Percentiles rank a stretch among this genome's conserved stretches.
These are phyloP conservation scores for Herpailurus yagouaroundi DNA, from an alignment of 2,113 vertebrate genomes.

Conservation along the genomic window DNA sequence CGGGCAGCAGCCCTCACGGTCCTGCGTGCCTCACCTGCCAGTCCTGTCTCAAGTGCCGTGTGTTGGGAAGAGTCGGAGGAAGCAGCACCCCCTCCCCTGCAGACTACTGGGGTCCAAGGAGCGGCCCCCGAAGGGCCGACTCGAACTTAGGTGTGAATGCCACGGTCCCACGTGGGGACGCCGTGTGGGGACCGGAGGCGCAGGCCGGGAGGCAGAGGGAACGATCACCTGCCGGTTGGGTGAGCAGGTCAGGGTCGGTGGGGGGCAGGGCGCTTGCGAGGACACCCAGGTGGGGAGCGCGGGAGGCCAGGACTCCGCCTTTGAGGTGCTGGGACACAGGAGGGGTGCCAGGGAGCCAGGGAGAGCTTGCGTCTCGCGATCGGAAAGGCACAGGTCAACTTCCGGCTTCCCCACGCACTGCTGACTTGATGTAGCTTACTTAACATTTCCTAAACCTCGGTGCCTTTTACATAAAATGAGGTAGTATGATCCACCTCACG, in stretches of 20 bases:
- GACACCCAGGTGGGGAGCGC: rapidly evolving
- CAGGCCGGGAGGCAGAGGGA: no score
- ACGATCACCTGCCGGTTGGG: neutral
- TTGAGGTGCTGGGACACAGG: neutral
- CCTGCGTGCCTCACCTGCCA: neutral
- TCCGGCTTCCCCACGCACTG: neutral
- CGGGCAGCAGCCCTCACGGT: neutral
- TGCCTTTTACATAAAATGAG: neutral
- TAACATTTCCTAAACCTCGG: neutral
- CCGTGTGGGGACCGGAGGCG: rapidly evolving
- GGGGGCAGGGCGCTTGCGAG: neutral
- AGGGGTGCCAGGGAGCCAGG: rapidly evolving
- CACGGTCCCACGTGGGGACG: neutral
- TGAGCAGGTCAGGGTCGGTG: neutral
- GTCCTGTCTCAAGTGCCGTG: no score
- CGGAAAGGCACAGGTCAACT: neutral
- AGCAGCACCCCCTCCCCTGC: no score
- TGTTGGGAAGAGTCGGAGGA: rapidly evolving
- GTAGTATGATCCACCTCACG: neutral
- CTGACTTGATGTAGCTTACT: neutral
- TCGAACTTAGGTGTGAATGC: neutral
- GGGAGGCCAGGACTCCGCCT: neutral
- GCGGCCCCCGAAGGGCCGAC: neutral
- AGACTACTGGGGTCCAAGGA: neutral
- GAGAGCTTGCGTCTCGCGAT: neutral